Evolutionary conservation across 2,113 vertebrate species (phyloP).

Genomic region (Nothocercus nigrocapillus): DNA sequence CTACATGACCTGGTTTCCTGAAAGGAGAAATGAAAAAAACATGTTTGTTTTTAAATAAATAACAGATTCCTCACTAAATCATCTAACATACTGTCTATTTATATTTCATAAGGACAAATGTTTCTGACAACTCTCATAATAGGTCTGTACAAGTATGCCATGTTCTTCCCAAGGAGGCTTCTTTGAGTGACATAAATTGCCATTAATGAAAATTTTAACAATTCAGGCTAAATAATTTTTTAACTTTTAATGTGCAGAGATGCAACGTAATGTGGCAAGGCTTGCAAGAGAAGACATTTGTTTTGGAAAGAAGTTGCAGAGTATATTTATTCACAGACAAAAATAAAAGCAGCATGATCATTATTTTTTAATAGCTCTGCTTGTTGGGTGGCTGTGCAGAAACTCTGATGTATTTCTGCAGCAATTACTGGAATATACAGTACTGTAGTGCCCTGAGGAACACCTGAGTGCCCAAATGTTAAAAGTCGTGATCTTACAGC

Average conservation of each 20-base stretch:
- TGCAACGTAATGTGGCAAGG: conserved; percentile 75
- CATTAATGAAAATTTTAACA: conserved; percentile 93
- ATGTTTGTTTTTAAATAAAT: conserved; percentile 81
- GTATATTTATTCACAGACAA: conserved; percentile 69
- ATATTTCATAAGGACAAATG: conserved; percentile 94
- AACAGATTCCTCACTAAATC: conserved; percentile 83
- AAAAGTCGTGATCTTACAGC: conserved; percentile 32
- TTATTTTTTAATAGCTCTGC: conserved; percentile 72
- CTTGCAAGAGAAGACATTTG: conserved; percentile 75
- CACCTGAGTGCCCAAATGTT: conserved; percentile 40
- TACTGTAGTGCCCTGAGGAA: conserved; percentile 33
- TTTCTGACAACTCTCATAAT: conserved; percentile 93
- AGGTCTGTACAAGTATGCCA: conserved; percentile 87
- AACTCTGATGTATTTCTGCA: conserved; percentile 63
- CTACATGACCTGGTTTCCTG: conserved; percentile 72
- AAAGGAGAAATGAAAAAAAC: conserved; percentile 72
- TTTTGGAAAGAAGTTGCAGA: conserved; percentile 79
- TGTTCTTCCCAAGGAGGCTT: conserved; percentile 82
- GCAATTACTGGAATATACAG: conserved; percentile 58
- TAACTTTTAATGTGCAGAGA: conserved; percentile 87
- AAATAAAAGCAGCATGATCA: conserved; percentile 72
- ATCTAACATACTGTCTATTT: conserved; percentile 83
- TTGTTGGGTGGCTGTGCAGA: conserved; percentile 54
- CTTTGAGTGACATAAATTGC: conserved; percentile 90
- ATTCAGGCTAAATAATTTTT: conserved; percentile 89